Conservation (phyloP, 2,888 invertebrate genomes). For the Brassicogethes aeneus region DNA sequence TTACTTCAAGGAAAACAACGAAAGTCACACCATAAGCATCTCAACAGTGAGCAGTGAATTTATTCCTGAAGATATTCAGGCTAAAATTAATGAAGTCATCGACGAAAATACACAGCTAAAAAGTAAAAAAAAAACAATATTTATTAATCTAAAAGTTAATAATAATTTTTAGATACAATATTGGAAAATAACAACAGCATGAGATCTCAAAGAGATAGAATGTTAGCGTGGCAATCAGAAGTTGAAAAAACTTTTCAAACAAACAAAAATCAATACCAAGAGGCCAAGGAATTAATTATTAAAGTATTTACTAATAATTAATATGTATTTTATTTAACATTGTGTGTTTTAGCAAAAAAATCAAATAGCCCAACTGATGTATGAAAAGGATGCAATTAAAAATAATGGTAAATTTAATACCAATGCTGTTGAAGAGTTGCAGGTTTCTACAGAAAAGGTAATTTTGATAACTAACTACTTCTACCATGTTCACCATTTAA, state of each 20-base stretch:
- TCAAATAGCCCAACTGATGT: slow-evolving; percentile 34
- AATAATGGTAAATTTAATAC: neutral
- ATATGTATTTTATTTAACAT: neutral
- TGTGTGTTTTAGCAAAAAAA: neutral
- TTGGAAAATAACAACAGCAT: neutral
- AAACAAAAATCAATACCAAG: neutral
- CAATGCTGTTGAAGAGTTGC: neutral
- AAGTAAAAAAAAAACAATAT: slow-evolving; percentile 13
- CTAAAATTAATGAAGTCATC: slow-evolving; percentile 27
- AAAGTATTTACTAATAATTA: neutral
- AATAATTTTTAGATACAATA: neutral
- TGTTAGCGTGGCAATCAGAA: neutral
- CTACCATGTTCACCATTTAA: too few species aligned
- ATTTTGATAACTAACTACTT: too few species aligned
- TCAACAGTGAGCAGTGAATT: too few species aligned
- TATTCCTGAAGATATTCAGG: slow-evolving; percentile 28
- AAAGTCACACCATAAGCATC: too few species aligned
- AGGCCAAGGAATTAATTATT: neutral
- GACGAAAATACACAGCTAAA: slow-evolving; percentile 30
- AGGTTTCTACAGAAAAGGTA: neutral
- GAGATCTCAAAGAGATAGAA: neutral
- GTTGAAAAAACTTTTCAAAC: neutral
- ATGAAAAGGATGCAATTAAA: too few species aligned
- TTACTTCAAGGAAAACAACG: too few species aligned
- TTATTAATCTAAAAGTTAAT: too few species aligned